Percentiles rank a stretch among this genome's conserved stretches.
phyloP scores from a whole-genome alignment of 1,140 invertebrate genomes.

The Platyscapa corneri region DNA sequence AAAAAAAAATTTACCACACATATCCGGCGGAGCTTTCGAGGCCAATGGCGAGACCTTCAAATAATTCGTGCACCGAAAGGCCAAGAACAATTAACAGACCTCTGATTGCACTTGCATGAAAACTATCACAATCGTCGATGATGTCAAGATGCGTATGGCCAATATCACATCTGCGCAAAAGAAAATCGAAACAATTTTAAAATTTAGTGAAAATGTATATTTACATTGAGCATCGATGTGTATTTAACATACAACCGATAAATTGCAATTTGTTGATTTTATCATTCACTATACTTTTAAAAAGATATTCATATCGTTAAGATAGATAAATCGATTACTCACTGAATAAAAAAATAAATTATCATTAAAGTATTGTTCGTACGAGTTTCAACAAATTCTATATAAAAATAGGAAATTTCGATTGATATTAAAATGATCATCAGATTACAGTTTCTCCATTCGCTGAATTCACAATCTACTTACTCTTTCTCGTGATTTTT shows the following conservation, averaged over 20 bases:
- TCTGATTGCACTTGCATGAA: constrained; percentile 80
- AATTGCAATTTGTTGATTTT: neutral
- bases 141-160: constrained; percentile 72
- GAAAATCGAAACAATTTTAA: neutral
- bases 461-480: neutral
- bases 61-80: constrained; percentile 91
- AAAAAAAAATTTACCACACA: constrained; percentile 78
- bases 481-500: constrained; percentile 33
- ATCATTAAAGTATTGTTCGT: too few relatives aligned
- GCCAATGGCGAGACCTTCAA: constrained; percentile 93
- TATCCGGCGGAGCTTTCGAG: constrained; percentile 81
- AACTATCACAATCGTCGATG: constrained; percentile 73
- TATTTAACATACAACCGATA: neutral
- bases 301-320: too few relatives aligned
- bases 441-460: neutral
- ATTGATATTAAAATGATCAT: neutral
- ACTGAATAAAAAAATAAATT: too few relatives aligned
- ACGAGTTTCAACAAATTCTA: too few relatives aligned
- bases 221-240: neutral
- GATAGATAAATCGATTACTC: too few relatives aligned
- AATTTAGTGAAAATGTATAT: neutral
- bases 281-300: neutral
- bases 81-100: constrained; percentile 89
- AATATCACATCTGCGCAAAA: constrained; percentile 63
- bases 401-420: too few relatives aligned